Base-by-base conservation (phyloP, 2,797 vertebrate genomes). In the Xiphophorus birchmanni region DNA sequence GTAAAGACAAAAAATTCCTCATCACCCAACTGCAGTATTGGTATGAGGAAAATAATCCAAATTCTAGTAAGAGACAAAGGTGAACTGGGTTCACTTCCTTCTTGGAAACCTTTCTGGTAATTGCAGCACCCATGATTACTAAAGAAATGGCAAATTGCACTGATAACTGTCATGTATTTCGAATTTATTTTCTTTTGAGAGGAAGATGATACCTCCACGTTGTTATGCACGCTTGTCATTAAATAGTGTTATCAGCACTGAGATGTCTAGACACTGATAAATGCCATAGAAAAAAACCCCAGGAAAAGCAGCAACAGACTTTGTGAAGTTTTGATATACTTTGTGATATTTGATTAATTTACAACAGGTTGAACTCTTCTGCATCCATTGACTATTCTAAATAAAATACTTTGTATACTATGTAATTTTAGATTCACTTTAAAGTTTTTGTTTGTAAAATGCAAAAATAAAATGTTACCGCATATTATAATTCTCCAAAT, bases 1-100 rank as follows among this genome's bases (percentile, higher is more conserved):
- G 97, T 6, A 91, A 96, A 8, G 98, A 99, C 84, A 98, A 97
- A 90, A 84, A 29, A 5, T 98, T 98, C 80, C 95, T 99, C 26
- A 97, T 97, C 71, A 77, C 86, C 58, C 96, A 90, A 86, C 92
- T 99, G 58, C 96, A 97, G 81, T 82, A 75, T 0, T 1, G 96
- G 37, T 93, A 93, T 0, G 71, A 94, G 79, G 86, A 71, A 71
- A 78, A 60, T 12, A 21, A 4, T 56, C 21, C 7, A 56, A 45
- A 47, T 65, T 73, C 81, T 4, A 6, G 44, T 63, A 37, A 47
- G 2, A 76, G 35, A 65, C 81, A 35, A 3, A 86, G 80, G 90
- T 91, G 35, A 6, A 75, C 13, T 15, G 9, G 4, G 12, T 60
- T 76, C 29, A 10, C 37, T 42, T 15, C 8, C n/a, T 45, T 2